phyloP scores from a whole-genome alignment of 1,140 invertebrate species.

The Pollicipes pollicipes region DNA sequence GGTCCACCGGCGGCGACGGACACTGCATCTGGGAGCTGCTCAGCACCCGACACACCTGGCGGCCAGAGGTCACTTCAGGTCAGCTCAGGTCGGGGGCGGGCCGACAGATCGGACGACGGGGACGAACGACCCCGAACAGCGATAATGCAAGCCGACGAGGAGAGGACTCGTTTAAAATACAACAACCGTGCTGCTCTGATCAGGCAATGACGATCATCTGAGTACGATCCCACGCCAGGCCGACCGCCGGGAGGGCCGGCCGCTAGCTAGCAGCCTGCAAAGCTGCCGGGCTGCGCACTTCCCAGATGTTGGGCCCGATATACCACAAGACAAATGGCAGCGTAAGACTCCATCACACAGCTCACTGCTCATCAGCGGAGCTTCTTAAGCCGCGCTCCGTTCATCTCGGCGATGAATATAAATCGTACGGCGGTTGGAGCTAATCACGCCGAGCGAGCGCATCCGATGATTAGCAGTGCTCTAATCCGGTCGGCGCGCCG shows the following conservation, averaged over 20 bases:
- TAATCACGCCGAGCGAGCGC: background rate
- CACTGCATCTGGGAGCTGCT: conserved; percentile 87
- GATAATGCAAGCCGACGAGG: no score
- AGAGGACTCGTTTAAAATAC: no score
- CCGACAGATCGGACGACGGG: background rate
- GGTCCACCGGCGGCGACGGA: conserved; percentile 65
- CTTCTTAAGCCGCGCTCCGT: background rate
- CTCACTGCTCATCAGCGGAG: background rate
- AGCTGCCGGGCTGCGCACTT: no score
- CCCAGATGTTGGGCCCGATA: no score
- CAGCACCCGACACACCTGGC: conserved; percentile 52
- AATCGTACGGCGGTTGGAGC: background rate
- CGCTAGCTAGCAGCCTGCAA: no score
- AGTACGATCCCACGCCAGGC: no score
- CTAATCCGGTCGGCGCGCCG: background rate
- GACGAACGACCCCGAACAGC: no score
- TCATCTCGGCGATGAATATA: background rate
- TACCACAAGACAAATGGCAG: conserved; percentile 15
- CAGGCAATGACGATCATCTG: no score
- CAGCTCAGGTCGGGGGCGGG: background rate
- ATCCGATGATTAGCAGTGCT: background rate
- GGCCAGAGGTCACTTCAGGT: no score
- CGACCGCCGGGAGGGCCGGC: no score
- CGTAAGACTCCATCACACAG: background rate
- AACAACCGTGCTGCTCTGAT: no score